Evolutionary conservation across 2,888 invertebrate genomes (phyloP).

Genomic region (Drosophila affinis): DNA sequence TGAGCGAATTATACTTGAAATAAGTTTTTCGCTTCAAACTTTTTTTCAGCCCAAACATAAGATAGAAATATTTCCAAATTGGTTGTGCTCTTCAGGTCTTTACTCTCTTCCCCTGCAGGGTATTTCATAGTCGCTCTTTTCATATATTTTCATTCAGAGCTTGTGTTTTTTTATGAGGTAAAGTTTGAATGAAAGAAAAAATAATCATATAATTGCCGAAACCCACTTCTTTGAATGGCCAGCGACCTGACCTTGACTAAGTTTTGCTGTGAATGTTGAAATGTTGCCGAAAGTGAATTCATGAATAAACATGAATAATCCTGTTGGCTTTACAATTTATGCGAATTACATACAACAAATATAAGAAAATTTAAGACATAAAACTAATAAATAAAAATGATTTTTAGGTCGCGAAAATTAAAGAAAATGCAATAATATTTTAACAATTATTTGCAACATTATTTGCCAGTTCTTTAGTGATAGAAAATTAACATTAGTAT

Average conservation of each 20-base stretch:
- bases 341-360: neutral
- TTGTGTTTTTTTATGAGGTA: too few species aligned
- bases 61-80: conserved; percentile 3
- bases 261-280: neutral
- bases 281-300: conserved; percentile 1
- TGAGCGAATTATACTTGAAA: conserved; percentile 21
- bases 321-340: neutral
- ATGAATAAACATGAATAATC: conserved; percentile 1
- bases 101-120: neutral
- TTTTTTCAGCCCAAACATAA: neutral
- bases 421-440: neutral
- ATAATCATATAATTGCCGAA: neutral
- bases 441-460: too few species aligned
- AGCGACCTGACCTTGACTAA: neutral
- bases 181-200: neutral
- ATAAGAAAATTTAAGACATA: neutral
- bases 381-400: neutral
- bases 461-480: neutral
- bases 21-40: conserved; percentile 19
- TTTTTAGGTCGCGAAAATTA: neutral
- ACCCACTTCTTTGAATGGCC: neutral
- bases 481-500: neutral
- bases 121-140: neutral
- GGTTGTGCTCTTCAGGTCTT: neutral
- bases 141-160: neutral